Percentiles rank a stretch among this genome's conserved stretches.
Conservation (phyloP, 2,797 vertebrate species). For the Alosa sapidissima region DNA sequence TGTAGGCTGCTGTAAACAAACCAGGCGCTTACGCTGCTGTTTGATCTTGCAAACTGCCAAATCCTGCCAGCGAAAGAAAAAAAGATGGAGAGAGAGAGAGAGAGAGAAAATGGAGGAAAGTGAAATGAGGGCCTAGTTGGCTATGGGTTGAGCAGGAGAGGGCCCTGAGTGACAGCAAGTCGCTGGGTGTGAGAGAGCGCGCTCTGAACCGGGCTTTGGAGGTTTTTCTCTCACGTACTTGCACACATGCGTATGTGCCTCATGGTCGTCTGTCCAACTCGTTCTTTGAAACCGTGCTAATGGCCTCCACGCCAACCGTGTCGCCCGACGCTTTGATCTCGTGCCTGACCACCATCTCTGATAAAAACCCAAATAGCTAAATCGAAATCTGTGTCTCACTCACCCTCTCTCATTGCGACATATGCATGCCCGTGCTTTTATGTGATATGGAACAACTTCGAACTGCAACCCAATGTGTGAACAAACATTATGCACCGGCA, state of each 20-base stretch:
- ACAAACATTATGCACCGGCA: slow-evolving; percentile 14
- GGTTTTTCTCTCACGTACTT: too few species aligned
- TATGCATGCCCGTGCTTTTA: neutral
- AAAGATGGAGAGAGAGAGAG: neutral
- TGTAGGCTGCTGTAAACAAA: slow-evolving; percentile 72
- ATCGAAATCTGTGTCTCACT: neutral
- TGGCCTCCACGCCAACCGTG: neutral
- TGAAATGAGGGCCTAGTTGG: slow-evolving; percentile 57
- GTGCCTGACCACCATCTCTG: neutral
- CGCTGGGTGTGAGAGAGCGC: slow-evolving; percentile 36
- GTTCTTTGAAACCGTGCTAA: slow-evolving; percentile 20
- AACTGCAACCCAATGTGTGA: neutral
- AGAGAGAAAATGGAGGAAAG: slow-evolving; percentile 35
- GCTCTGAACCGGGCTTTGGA: too few species aligned
- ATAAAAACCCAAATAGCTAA: slow-evolving; percentile 1
- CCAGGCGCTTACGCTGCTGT: slow-evolving; percentile 64
- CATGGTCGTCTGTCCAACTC: neutral
- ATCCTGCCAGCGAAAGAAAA: slow-evolving; percentile 69
- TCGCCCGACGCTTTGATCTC: neutral
- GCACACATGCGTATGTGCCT: neutral
- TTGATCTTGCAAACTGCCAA: slow-evolving; percentile 70
- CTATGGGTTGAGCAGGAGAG: slow-evolving; percentile 50
- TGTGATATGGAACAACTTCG: neutral
- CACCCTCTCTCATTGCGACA: neutral
- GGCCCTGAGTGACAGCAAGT: slow-evolving; percentile 42